Evolutionary conservation across 2,113 vertebrate species (phyloP).

Genomic region (Nansenia antarctica): DNA sequence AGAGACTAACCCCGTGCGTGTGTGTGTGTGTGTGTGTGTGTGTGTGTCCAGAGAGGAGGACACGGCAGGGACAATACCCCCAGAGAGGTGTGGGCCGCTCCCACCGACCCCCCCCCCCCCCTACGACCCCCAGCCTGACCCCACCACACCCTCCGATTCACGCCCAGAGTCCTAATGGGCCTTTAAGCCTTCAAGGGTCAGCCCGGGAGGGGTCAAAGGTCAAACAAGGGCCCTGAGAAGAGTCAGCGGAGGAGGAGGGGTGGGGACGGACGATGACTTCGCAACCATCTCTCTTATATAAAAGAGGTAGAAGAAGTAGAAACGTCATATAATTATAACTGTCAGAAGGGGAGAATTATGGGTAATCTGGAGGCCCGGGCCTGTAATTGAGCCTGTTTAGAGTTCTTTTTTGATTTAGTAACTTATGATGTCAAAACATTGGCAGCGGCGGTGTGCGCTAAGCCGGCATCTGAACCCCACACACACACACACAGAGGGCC

Average conservation of each 20-base stretch:
- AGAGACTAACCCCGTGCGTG: too few relatives aligned
- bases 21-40: too few relatives aligned
- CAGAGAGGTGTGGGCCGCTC: not conserved
- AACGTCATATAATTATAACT: constrained; percentile 40
- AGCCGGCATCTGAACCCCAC: too few relatives aligned
- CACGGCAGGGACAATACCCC: constrained; percentile 11
- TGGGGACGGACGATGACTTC: not conserved
- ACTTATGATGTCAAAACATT: not conserved
- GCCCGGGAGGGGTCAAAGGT: constrained; percentile 32
- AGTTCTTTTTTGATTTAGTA: constrained; percentile 18
- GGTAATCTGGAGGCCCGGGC: constrained; percentile 8
- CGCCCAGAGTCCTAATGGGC: constrained; percentile 31
- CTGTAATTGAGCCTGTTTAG: constrained; percentile 39
- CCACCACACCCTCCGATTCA: constrained; percentile 43
- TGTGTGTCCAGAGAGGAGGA: constrained; percentile 3
- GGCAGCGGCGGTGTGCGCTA: not conserved
- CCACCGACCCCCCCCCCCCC: constrained; percentile 15
- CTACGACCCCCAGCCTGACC: constrained; percentile 56
- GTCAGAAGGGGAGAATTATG: constrained; percentile 32
- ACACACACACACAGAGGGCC: constrained; percentile 15
- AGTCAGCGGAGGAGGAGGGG: not conserved
- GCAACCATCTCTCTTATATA: not conserved
- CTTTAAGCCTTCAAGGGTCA: constrained; percentile 47
- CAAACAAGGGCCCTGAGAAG: constrained; percentile 12
- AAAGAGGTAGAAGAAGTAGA: not conserved